Conservation (phyloP, 1,140 invertebrate species). For the Drosophila repleta region DNA sequence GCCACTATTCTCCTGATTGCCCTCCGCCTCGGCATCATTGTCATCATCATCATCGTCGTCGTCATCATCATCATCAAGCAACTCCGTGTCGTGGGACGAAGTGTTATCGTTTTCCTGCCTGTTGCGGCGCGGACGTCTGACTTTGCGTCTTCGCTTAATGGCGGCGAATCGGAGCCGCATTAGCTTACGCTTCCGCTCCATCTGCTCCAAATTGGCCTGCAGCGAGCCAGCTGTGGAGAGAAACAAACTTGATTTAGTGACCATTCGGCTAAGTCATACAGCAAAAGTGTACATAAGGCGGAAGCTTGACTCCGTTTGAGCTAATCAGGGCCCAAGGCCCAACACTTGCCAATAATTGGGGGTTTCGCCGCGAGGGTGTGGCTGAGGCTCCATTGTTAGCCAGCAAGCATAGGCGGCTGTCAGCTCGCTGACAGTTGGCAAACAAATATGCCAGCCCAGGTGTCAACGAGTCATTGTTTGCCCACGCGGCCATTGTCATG, state of each 20-base stretch:
- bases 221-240: conserved; percentile 37
- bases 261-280: conserved; percentile 4
- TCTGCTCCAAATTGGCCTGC: conserved; percentile 35
- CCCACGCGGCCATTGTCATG: conserved; percentile 23
- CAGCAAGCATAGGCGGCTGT: conserved; percentile 40
- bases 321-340: conserved; percentile 41
- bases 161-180: conserved; percentile 26
- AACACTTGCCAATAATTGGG: conserved; percentile 67
- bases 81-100: conserved; percentile 35
- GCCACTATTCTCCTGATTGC: conserved; percentile 3
- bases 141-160: conserved; percentile 40
- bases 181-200: conserved; percentile 54
- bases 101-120: conserved; percentile 32
- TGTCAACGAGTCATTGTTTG: conserved; percentile 45
- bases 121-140: conserved; percentile 1
- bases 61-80: conserved; percentile 30
- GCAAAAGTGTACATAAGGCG: neutral
- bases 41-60: conserved; percentile 33
- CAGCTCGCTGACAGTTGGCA: conserved; percentile 57
- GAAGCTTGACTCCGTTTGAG: conserved; percentile 23
- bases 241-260: neutral
- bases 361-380: conserved; percentile 14
- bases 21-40: conserved; percentile 10
- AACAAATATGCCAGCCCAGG: conserved; percentile 48
- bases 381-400: conserved; percentile 17